Conservation (phyloP, 2,113 vertebrate genomes). For the Bolborhynchus lineola region DNA sequence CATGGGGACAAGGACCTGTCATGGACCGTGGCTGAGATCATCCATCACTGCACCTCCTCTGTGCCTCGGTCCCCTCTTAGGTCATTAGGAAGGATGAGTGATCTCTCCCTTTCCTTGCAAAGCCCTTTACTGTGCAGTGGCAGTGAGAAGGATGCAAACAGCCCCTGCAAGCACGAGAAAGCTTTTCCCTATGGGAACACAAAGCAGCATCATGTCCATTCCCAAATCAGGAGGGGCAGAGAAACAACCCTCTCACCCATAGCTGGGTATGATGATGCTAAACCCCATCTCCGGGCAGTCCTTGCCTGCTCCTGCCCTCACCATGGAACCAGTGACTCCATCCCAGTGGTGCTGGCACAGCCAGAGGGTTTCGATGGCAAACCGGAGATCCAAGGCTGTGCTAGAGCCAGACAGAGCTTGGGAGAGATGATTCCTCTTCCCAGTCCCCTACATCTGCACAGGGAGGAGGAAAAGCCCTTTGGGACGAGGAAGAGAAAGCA, state of each 20-base stretch:
- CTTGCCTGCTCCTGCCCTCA: not conserved
- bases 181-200: not conserved
- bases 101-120: not conserved
- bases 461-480: conserved; percentile 38
- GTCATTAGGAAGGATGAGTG: conserved; percentile 32
- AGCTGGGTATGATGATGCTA: not conserved
- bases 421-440: not conserved
- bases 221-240: not conserved
- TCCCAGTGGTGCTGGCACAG: not conserved
- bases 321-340: fast-evolving
- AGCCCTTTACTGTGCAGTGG: not conserved
- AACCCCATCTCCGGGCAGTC: not conserved
- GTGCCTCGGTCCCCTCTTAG: not conserved
- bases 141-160: not conserved
- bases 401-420: not conserved
- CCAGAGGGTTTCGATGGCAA: fast-evolving
- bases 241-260: not conserved
- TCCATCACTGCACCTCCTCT: conserved; percentile 12
- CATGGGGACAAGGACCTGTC: conserved; percentile 10
- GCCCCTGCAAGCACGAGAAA: not conserved
- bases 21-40: conserved; percentile 6
- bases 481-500: conserved; percentile 39
- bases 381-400: not conserved
- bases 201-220: not conserved
- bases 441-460: not conserved